Conservation (phyloP, 2,888 invertebrate genomes). For the Mythimna loreyi region DNA sequence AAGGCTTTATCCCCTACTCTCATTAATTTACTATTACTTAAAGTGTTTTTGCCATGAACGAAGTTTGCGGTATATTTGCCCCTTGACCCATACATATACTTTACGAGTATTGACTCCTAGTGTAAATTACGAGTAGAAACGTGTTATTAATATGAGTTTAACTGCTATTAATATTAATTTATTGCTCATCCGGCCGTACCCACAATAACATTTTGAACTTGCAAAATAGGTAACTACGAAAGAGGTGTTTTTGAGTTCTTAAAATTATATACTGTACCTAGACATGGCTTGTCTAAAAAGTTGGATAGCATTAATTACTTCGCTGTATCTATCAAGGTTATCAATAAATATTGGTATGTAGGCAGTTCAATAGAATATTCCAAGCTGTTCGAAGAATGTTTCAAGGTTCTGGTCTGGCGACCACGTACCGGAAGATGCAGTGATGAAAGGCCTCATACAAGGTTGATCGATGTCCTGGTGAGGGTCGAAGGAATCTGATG, state of each 20-base stretch:
- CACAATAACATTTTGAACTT: slow-evolving; percentile 18
- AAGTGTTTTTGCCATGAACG: background rate
- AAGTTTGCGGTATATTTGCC: slow-evolving; percentile 23
- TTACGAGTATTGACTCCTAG: background rate
- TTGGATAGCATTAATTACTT: background rate
- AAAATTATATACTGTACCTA: background rate
- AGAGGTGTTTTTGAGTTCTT: slow-evolving; percentile 16
- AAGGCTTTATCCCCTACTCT: background rate
- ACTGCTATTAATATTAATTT: slow-evolving; percentile 25
- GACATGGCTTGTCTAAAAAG: background rate
- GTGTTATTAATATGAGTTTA: slow-evolving; percentile 3
- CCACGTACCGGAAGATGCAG: too few relatives aligned
- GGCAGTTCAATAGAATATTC: too few relatives aligned
- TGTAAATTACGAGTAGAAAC: slow-evolving; percentile 1
- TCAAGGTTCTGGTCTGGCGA: too few relatives aligned
- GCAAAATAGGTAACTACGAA: background rate
- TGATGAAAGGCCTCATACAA: too few relatives aligned
- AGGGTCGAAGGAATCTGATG: too few relatives aligned
- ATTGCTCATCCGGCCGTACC: slow-evolving; percentile 1
- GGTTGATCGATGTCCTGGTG: too few relatives aligned
- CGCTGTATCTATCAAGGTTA: background rate
- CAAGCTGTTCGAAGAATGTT: too few relatives aligned
- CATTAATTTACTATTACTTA: background rate
- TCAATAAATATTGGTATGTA: too few relatives aligned
- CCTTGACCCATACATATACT: slow-evolving; percentile 16